A percentile compares a stretch with the other conserved stretches of the same genome.
These are phyloP conservation scores for Xyliphius kryptos DNA, from an alignment of 2,113 vertebrate genomes.

Conservation along the genomic window DNA sequence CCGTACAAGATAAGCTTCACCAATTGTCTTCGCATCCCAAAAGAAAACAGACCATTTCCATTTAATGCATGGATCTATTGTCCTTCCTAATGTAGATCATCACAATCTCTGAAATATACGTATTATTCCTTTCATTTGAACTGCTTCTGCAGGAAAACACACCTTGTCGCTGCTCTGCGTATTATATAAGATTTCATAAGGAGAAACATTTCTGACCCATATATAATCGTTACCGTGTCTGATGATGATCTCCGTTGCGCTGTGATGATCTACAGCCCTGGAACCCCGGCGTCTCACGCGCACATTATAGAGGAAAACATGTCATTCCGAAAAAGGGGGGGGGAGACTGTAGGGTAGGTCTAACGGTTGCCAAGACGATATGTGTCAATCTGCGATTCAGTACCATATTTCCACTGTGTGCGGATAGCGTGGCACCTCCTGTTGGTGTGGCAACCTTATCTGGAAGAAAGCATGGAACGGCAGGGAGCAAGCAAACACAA, in stretches of 20 bases:
- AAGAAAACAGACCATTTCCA: too few species aligned
- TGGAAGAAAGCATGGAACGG: not conserved
- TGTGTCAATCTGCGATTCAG: not conserved
- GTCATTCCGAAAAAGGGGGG: conserved; percentile 42
- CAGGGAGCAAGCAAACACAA: not conserved
- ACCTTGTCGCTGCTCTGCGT: too few species aligned
- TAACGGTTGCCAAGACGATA: conserved; percentile 36
- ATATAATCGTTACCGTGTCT: conserved; percentile 52
- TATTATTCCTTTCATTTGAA: too few species aligned
- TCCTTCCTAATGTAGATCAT: too few species aligned
- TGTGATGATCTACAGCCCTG: conserved; percentile 58
- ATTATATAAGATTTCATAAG: not conserved
- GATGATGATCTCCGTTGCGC: conserved; percentile 43
- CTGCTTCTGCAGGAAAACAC: too few species aligned
- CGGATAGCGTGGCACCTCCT: conserved; percentile 54
- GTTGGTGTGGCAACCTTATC: conserved; percentile 52
- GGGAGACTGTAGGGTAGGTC: too few species aligned
- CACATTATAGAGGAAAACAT: not conserved
- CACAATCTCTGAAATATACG: too few species aligned
- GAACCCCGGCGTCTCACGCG: not conserved
- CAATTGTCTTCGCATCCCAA: too few species aligned
- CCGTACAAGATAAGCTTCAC: too few species aligned
- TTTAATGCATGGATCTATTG: too few species aligned
- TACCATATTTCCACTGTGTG: conserved; percentile 25
- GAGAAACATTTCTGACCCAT: not conserved